Base-by-base conservation (phyloP, 1,140 invertebrate genomes). In the Gryllus bimaculatus region DNA sequence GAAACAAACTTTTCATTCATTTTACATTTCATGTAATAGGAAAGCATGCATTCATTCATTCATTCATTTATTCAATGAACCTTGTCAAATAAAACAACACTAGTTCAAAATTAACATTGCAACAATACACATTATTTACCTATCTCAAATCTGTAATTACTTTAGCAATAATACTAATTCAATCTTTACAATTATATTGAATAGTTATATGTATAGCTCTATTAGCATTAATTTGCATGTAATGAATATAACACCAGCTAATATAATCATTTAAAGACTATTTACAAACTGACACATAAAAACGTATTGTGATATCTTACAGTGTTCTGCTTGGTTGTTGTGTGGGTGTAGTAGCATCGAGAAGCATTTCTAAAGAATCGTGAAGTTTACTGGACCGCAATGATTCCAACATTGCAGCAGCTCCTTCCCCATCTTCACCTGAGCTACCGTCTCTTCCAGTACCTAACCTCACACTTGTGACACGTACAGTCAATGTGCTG, bases 401-500 rank as follows among this genome's bases (percentile, higher is more conserved):
- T 80, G 81, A 78, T 74, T 79, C 20, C 76, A 77, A 47, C 79
- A 79, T 79, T 10, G 75, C 75, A 26, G 74, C 79, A 18, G 76
- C 76, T 18, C 20, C 75, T 48, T 73, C 79, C 7, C 49, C 75
- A n/a, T 47, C 20, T 1, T 75, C 49, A 13, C 26, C 75, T 13
- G 79, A 48, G 18, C 47, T 48, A 12, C 75, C 75, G 8, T 18
- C 75, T 47, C 15, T 18, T 48, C 39, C 75, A 47, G 77, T 18
- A 47, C 20, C 47, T 66, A 47, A 66, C 66, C 86, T 87, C 8
- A 82, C 86, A 81, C 90, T 91, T 0, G 88, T 91, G n/a, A 92
- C 88, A 78, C 88, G 88, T 0, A 93, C 88, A 8, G 88, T 88
- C 81, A 91, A 89, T 0, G 90, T 90, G n/a, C 88, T 88, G 7